These are phyloP conservation scores for Chrysogorgia sp. DNA, from an alignment of 92 coral and sea anemone genomes.

Conservation along the genomic window DNA sequence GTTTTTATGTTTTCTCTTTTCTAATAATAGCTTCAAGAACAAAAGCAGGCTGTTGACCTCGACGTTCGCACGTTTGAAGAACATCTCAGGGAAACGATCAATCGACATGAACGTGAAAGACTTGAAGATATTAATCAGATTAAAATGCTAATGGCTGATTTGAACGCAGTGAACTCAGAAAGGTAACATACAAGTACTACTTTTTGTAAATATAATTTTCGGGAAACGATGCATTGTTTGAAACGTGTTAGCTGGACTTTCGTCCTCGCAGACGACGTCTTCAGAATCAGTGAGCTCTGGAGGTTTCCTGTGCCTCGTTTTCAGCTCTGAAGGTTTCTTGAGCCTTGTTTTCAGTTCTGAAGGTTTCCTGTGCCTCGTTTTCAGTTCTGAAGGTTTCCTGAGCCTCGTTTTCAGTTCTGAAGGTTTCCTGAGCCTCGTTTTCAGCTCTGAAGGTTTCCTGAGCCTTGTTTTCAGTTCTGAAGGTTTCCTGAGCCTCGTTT, in stretches of 20 bases:
- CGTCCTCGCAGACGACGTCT: not conserved
- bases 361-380: too few relatives aligned
- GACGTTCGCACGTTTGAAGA: conserved; percentile 71
- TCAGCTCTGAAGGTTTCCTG: too few relatives aligned
- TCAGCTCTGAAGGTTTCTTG: too few relatives aligned
- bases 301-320: too few relatives aligned
- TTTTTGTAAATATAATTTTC: not conserved
- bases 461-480: too few relatives aligned
- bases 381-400: too few relatives aligned
- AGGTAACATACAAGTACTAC: conserved; percentile 59
- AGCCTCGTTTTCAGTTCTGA: too few relatives aligned
- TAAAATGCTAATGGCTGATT: conserved; percentile 88
- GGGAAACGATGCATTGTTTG: not conserved
- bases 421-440: too few relatives aligned
- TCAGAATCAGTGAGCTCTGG: not conserved
- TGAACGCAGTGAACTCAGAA: conserved; percentile 82
- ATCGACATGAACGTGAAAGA: conserved; percentile 86
- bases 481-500: too few relatives aligned
- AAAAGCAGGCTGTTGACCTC: conserved; percentile 65
- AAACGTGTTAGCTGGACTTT: not conserved
- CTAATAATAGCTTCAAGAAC: conserved; percentile 68
- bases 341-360: too few relatives aligned
- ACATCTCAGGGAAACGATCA: conserved; percentile 70
- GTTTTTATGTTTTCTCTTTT: not conserved
- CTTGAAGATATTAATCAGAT: conserved; percentile 83